Percentiles rank a stretch among this genome's conserved stretches.
These are phyloP conservation scores for Miniopterus natalensis DNA, from an alignment of 2,113 vertebrate genomes.

Conservation along the genomic window DNA sequence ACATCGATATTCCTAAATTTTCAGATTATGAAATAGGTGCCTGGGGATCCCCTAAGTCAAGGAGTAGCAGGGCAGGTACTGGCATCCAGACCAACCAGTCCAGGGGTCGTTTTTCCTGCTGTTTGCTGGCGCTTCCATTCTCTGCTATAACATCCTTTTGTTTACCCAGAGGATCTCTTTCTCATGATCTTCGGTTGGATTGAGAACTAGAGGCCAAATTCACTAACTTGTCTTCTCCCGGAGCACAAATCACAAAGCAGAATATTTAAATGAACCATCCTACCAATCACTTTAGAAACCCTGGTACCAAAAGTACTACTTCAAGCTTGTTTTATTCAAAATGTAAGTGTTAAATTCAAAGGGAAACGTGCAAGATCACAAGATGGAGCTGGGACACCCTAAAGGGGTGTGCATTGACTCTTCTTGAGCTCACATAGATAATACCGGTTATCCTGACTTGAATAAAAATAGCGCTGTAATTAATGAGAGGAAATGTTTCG, in stretches of 20 bases:
- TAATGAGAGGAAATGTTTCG: background rate
- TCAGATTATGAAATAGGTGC: background rate
- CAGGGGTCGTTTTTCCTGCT: background rate
- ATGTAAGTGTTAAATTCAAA: slow-evolving; percentile 1
- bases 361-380: background rate
- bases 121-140: background rate
- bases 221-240: background rate
- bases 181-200: background rate
- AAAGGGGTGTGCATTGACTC: background rate
- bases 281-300: slow-evolving; percentile 20
- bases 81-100: background rate
- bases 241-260: background rate
- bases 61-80: background rate
- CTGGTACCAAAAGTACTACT: background rate
- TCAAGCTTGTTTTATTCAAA: background rate
- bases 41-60: background rate
- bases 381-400: background rate
- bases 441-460: background rate
- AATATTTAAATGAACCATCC: background rate
- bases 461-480: background rate
- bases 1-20: background rate
- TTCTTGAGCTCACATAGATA: background rate
- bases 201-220: background rate
- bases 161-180: background rate
- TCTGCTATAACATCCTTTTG: background rate